Conservation (phyloP, 2,113 vertebrate species). For the Atherinomorus stipes region DNA sequence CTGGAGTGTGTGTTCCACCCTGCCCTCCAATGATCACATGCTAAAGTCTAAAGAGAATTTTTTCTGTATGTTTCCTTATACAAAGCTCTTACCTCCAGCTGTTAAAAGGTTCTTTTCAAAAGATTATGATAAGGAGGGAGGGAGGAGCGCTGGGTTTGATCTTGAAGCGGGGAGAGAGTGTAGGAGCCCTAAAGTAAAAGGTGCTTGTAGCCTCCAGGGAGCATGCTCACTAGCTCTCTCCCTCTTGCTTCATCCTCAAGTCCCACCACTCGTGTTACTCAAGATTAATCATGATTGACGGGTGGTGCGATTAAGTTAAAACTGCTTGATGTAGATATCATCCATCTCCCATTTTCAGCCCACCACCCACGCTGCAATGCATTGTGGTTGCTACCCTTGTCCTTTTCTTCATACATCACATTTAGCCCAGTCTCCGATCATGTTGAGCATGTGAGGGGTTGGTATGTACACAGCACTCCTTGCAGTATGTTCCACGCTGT, state of each 20-base stretch:
- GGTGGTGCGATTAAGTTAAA: constrained; percentile 46
- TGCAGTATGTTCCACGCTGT: constrained; percentile 8
- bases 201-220: constrained; percentile 63
- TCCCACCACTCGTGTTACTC: constrained; percentile 38
- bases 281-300: constrained; percentile 76
- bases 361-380: not conserved
- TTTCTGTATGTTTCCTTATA: constrained; percentile 40
- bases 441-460: constrained; percentile 27
- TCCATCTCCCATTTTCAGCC: not conserved
- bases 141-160: constrained; percentile 69
- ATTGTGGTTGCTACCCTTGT: not conserved
- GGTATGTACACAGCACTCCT: constrained; percentile 18
- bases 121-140: constrained; percentile 49
- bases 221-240: constrained; percentile 32
- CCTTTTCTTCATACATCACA: constrained; percentile 29
- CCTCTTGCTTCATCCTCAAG: constrained; percentile 48
- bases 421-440: constrained; percentile 29
- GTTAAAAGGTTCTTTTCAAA: constrained; percentile 38
- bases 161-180: constrained; percentile 51
- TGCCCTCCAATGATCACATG: constrained; percentile 19
- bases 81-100: constrained; percentile 36
- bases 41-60: constrained; percentile 38
- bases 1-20: constrained; percentile 2
- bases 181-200: constrained; percentile 62
- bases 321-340: constrained; percentile 65